phyloP scores from a whole-genome alignment of 1,140 invertebrate species.

The Pristionchus pacificus region DNA sequence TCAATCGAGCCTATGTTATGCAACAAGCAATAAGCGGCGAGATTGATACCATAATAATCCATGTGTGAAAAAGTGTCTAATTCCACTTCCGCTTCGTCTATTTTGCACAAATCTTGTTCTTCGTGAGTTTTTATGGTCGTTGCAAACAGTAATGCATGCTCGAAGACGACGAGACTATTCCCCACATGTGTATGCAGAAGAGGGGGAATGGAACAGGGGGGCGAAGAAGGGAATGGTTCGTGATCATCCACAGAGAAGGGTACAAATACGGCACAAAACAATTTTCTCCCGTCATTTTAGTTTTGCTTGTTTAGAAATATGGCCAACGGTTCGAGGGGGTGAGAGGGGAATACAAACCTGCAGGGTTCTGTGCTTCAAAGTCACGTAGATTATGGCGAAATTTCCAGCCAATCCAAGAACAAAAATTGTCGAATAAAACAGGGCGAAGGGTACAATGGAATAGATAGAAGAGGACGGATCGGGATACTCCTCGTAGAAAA shows the following conservation, averaged over 20 bases:
- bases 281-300: too few species aligned
- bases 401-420: slow-evolving; percentile 84
- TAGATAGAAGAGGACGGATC: slow-evolving; percentile 54
- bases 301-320: too few species aligned
- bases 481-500: slow-evolving; percentile 22
- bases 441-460: slow-evolving; percentile 72
- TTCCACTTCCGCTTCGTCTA: neutral
- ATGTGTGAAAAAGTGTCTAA: neutral
- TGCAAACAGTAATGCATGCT: too few species aligned
- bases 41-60: slow-evolving; percentile 10
- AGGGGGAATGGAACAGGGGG: too few species aligned
- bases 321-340: too few species aligned
- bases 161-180: too few species aligned
- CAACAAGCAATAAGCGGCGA: neutral
- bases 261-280: too few species aligned
- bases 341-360: too few species aligned
- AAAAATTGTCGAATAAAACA: slow-evolving; percentile 80
- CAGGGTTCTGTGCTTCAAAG: slow-evolving; percentile 68
- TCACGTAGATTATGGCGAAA: slow-evolving; percentile 81
- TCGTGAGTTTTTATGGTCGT: too few species aligned
- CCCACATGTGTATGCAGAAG: too few species aligned
- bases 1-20: neutral
- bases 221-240: too few species aligned
- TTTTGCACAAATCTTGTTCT: slow-evolving; percentile 60
- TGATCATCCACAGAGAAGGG: too few species aligned